Base-by-base conservation (phyloP, 1,140 invertebrate genomes). In the Cydia fagiglandana region DNA sequence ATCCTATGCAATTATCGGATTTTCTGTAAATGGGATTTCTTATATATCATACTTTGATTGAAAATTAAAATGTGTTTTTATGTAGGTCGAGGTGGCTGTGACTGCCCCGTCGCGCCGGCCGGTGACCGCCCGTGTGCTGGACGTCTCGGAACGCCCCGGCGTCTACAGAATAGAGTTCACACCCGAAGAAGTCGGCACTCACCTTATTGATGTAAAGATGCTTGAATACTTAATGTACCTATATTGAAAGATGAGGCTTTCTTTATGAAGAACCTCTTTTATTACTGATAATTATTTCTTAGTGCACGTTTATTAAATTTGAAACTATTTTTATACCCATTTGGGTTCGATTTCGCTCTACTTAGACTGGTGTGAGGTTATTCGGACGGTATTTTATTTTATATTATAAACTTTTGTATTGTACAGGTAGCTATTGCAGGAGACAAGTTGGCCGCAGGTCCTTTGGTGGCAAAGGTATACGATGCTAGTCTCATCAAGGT, bases 401-500 rank as follows among this genome's bases (percentile, higher is more conserved):
- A 13, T 50, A 30, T 50, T 34, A 53, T n/a, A 34, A 38, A 12
- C 53, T 61, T 28, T 41, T 17, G n/a, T 66, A 4, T 53, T 66
- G 77, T 64, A 24, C 83, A 93, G 93, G 93, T 94, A 12, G 95
- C 95, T 78, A 96, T 98, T 74, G 96, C 95, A 79, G 97, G 97
- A 78, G 96, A 97, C 87, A 97, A 97, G 93, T 93, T 98, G 79
- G 96, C 96, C 83, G 96, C 96, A 77, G 97, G 97, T 64, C 97
- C 97, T 17, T 94, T 98, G 64, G 95, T 98, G 75, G 97, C 97
- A 79, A 98, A 98, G 94, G 98, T 98, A 73, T 99, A 98, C 91
- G 97, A 98, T 92, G 96, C 97, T 78, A 96, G 96, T 79, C 94
- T 98, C 66, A 98, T 99, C 85, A 96, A 97, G 94, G 97, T 99